These are phyloP conservation scores for Cremastobaeus sp. DNA, from an alignment of 2,888 invertebrate genomes.

Conservation along the genomic window DNA sequence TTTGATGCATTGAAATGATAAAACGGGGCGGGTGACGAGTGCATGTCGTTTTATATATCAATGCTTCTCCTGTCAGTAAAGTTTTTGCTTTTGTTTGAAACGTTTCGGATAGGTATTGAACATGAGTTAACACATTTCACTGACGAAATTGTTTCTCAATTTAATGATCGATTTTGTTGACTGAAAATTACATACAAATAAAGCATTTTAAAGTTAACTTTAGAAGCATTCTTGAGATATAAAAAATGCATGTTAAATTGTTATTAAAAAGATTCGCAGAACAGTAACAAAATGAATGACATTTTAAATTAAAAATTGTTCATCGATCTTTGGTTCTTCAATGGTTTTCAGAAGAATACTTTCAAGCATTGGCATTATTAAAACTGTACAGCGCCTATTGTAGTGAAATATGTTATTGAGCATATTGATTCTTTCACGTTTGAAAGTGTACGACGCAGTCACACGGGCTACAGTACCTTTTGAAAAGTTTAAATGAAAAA, in stretches of 20 bases:
- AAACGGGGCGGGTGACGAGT: constrained; percentile 69
- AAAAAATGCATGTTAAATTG: too few species aligned
- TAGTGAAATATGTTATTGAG: neutral
- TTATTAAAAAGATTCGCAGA: too few species aligned
- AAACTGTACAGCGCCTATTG: too few species aligned
- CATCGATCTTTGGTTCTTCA: too few species aligned
- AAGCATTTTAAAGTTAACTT: too few species aligned
- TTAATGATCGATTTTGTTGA: neutral
- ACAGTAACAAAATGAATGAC: too few species aligned
- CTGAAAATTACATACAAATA: too few species aligned
- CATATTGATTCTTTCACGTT: constrained; percentile 8
- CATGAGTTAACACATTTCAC: constrained; percentile 4
- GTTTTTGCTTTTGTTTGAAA: constrained; percentile 30
- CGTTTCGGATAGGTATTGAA: constrained; percentile 22
- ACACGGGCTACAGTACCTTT: constrained; percentile 20
- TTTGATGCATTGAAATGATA: constrained; percentile 74
- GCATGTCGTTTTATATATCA: constrained; percentile 57
- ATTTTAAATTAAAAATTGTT: too few species aligned
- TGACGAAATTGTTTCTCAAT: too few species aligned
- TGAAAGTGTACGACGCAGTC: constrained; percentile 6
- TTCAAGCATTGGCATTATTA: neutral
- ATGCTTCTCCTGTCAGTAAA: constrained; percentile 70
- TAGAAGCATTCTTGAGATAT: too few species aligned
- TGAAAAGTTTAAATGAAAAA: constrained; percentile 71
- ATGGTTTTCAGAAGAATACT: too few species aligned